These are phyloP conservation scores for Ivindomyrus marchei DNA, from an alignment of 2,113 vertebrate genomes.

Conservation along the genomic window DNA sequence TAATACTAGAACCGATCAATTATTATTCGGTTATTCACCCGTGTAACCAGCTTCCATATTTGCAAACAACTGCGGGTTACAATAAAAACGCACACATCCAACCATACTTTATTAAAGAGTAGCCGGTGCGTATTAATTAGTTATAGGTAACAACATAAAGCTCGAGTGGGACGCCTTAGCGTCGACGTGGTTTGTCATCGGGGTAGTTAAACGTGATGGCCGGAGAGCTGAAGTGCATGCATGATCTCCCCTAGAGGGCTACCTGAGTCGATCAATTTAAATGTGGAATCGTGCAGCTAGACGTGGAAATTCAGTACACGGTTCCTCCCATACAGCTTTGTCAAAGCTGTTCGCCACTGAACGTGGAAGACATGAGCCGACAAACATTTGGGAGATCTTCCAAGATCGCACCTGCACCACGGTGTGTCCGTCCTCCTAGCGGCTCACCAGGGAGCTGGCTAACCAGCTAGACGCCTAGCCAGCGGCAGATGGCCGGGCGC, in stretches of 20 bases:
- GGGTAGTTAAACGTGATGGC: not conserved
- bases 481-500: not conserved
- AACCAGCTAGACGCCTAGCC: slow-evolving; percentile 12
- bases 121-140: not conserved
- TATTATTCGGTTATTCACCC: not conserved
- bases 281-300: not conserved
- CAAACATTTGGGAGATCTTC: not conserved
- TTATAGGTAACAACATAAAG: not conserved
- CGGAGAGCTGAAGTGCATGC: not conserved
- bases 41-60: not conserved
- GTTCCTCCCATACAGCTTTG: not conserved
- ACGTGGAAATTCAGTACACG: not conserved
- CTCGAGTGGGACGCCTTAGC: not conserved
- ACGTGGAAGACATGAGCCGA: not conserved
- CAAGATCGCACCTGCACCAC: not conserved
- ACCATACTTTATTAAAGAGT: not conserved
- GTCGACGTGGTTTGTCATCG: not conserved
- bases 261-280: not conserved
- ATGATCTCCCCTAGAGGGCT: not conserved
- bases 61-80: not conserved
- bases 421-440: not conserved
- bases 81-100: not conserved
- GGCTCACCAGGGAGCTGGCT: not conserved
- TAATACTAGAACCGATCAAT: not conserved
- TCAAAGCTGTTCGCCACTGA: not conserved